Conservation (phyloP, 2,888 invertebrate species). For the Athripsodes cinereus region DNA sequence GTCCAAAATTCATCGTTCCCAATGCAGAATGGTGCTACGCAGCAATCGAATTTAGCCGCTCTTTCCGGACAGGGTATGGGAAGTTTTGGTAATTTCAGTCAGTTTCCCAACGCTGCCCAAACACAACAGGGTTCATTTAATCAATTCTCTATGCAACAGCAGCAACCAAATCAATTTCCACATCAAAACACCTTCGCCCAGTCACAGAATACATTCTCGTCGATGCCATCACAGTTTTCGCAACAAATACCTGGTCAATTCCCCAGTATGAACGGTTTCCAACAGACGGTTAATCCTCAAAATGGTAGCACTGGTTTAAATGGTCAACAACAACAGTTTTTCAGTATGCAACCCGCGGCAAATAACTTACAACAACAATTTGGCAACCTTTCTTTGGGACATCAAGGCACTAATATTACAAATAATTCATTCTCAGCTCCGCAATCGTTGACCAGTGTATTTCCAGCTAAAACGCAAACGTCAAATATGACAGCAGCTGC, state of each 20-base stretch:
- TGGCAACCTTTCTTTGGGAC: slow-evolving; percentile 21
- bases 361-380: slow-evolving; percentile 22
- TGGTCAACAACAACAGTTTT: slow-evolving; percentile 15
- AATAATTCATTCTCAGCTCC: slow-evolving; percentile 16
- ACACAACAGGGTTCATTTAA: slow-evolving; percentile 15
- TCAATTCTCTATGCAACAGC: slow-evolving; percentile 13
- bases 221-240: slow-evolving; percentile 8
- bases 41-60: slow-evolving; percentile 4
- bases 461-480: slow-evolving; percentile 13
- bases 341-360: slow-evolving; percentile 8
- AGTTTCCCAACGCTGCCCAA: slow-evolving; percentile 12
- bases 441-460: slow-evolving; percentile 11
- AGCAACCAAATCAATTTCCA: slow-evolving; percentile 7
- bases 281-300: slow-evolving; percentile 1
- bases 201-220: slow-evolving; percentile 4
- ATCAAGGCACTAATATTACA: slow-evolving; percentile 5
- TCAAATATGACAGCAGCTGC: slow-evolving; percentile 23
- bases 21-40: slow-evolving; percentile 2
- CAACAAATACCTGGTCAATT: slow-evolving; percentile 14
- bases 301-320: neutral
- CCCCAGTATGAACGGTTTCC: slow-evolving; percentile 22
- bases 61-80: neutral
- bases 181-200: slow-evolving; percentile 4
- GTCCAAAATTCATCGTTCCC: slow-evolving; percentile 9
- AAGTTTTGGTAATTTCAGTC: slow-evolving; percentile 7